Evolutionary conservation across 2,113 vertebrate genomes (phyloP).

Genomic region (Emberiza fucata): DNA sequence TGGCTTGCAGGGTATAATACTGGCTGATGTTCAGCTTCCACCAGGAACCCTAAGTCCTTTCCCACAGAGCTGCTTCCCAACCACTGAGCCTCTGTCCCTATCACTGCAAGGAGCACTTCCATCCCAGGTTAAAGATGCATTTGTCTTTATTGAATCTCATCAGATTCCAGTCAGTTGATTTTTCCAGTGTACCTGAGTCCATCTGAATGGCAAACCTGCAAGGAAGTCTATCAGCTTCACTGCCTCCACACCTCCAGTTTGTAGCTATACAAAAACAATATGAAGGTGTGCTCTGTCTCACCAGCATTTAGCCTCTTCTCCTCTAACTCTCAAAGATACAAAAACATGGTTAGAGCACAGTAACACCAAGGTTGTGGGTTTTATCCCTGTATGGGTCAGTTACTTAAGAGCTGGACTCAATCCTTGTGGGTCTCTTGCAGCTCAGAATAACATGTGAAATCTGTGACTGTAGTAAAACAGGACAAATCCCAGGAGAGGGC

Average conservation of each 20-base stretch:
- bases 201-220: rapidly evolving
- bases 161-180: neutral
- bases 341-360: neutral
- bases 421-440: neutral
- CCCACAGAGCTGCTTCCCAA: neutral
- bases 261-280: neutral
- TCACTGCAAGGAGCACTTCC: neutral
- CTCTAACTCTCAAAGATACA: neutral
- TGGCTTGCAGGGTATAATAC: neutral
- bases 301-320: neutral
- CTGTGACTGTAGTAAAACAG: neutral
- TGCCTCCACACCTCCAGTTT: neutral
- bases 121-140: neutral
- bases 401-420: neutral
- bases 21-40: neutral
- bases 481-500: neutral
- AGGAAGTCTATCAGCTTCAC: neutral
- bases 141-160: neutral
- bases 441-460: neutral
- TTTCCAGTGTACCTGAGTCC: neutral
- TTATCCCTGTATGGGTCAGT: neutral
- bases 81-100: neutral
- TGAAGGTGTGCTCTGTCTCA: neutral
- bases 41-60: neutral
- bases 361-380: neutral